Evolutionary conservation across 2,797 vertebrate genomes (phyloP), one percentile per base, ranked within the genome.

Genomic region (Helarctos malayanus): DNA sequence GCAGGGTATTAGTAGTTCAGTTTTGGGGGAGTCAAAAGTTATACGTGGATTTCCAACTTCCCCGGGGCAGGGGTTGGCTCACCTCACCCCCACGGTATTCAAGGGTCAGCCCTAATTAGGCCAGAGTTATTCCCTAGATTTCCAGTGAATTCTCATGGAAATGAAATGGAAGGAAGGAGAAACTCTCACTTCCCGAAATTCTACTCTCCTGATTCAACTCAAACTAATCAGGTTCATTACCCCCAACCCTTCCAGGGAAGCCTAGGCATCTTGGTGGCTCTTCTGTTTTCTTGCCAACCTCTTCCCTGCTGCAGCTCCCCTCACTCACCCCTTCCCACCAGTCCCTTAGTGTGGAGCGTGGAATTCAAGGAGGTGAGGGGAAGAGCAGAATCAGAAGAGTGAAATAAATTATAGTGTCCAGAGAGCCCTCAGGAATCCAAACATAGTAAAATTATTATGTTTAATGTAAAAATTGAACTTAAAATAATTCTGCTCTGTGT

Each of bases 381-480:
- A 89, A 23, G 56, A 61, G 21, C 4, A 1, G 71, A 38, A 56
- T 94, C 49, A 95, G 95, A 95, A 95, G 82, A 96, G 47, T 52
- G 76, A 97, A 95, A 97, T 96, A 97, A 97, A 97, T 97, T 95
- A 95, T 5, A 69, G 38, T 92, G 96, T 97, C 96, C 93, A 95
- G 83, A 96, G 92, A 95, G 82, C 78, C 88, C 95, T 96, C 94
- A 89, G 97, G 96, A 98, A 98, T 97, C 90, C 95, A 97, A 97
- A 98, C 96, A 96, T 45, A 92, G 80, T 92, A 97, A 97, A 98
- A 98, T 98, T 98, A 98, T 98, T 98, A 97, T 98, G 97, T 97
- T 98, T 98, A 98, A 98, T 95, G 49, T 98, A 97, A 97, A 98
- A 98, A 95, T 92, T 88, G 97, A 97, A 98, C 96, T 97, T 97